Percentiles rank a stretch among this genome's conserved stretches.
Evolutionary conservation across 2,888 invertebrate genomes (phyloP).

Genomic region (Acleris laterana): DNA sequence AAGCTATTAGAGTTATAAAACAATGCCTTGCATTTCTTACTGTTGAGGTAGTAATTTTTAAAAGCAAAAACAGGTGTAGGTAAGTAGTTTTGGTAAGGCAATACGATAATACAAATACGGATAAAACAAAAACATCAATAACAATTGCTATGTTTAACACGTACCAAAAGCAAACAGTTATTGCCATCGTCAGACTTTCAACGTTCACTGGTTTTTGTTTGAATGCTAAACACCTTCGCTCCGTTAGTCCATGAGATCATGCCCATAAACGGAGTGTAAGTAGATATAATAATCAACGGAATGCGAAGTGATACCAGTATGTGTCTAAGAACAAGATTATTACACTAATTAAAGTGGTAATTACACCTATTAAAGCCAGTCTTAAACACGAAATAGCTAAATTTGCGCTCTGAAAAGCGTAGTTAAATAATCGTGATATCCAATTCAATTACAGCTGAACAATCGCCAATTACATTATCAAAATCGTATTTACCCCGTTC

Average conservation of each 20-base stretch:
- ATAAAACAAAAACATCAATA: neutral
- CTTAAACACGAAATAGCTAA: constrained; percentile 30
- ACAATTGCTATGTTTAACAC: neutral
- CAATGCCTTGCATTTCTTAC: too few relatives aligned
- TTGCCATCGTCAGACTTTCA: neutral
- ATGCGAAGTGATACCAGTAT: constrained; percentile 11
- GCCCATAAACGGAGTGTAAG: neutral
- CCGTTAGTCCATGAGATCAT: constrained; percentile 14
- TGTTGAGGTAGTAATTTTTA: too few relatives aligned
- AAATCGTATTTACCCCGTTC: constrained; percentile 61
- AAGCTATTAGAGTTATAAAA: too few relatives aligned
- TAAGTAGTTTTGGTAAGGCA: neutral
- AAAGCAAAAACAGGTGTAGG: too few relatives aligned
- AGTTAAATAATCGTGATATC: constrained; percentile 59
- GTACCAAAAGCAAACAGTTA: neutral
- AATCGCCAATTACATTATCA: constrained; percentile 68
- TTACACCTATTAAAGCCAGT: constrained; percentile 13
- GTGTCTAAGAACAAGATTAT: constrained; percentile 13
- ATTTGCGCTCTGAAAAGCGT: constrained; percentile 34
- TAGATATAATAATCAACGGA: constrained; percentile 4
- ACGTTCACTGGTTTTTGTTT: neutral
- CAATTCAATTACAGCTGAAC: constrained; percentile 61
- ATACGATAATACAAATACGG: neutral
- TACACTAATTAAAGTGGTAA: constrained; percentile 14
- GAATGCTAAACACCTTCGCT: constrained; percentile 2